Base-by-base conservation (phyloP, 1,140 invertebrate species). In the Heterodera carotae region DNA sequence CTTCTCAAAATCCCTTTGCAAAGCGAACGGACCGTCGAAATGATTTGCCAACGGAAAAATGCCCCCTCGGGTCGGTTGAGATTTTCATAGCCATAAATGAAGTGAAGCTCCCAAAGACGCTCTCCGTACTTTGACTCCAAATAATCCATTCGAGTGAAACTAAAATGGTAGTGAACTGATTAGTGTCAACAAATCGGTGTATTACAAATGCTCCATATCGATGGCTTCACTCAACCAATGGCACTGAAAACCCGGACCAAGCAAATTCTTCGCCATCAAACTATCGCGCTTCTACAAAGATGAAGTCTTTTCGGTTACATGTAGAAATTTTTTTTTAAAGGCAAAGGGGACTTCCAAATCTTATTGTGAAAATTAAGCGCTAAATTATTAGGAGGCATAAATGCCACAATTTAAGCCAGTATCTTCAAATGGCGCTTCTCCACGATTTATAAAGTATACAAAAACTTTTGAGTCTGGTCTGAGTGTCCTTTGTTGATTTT, bases 91-190 rank as follows among this genome's bases (percentile, higher is more conserved):
- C 71, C 59, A 62, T 33, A 74, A 60, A 74, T 18, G 64, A 74
- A 74, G 34, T 62, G 64, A 29, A 39, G 64, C 25, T 60, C 56
- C 71, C 71, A 74, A 29, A 74, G 33, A 25, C 39, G 36, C 15
- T 31, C 36, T 56, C 71, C 71, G 64, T 62, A 74, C n/a, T 56
- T 43, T 36, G 56, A 39, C 36, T 74, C 71, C 56, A 74, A 74
- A 39, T 34, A 59, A 64, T 74, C 64, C 25, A 74, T 74, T 18
- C 59, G 36, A 60, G 59, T 10, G 34, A 59, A 74, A 31, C 71
- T 74, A 5, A 43, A 36, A 53, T n/a, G 2, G 48, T 2, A 73
- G 22, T 10, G 1, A 33, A 73, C 33, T 18, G 18, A 59, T 56
- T 5, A 73, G 31, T 59, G 7, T 22, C 10, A 59, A 25, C 33